Base-by-base conservation (phyloP, 1,140 invertebrate genomes). In the Euborellia annulipes region DNA sequence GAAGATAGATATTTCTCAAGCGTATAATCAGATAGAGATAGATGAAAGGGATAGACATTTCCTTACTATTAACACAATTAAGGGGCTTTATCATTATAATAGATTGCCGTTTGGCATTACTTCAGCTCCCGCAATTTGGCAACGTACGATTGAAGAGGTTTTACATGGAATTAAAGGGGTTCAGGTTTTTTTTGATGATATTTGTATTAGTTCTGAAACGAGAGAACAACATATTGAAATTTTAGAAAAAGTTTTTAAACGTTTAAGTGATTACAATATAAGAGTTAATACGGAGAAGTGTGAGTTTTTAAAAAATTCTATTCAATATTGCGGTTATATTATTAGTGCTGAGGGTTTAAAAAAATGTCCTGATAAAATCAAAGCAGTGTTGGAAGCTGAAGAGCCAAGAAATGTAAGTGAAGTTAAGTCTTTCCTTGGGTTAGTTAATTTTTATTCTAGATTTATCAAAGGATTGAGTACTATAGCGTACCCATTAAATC, bases 391-490 rank as follows among this genome's bases (percentile, higher is more conserved):
- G 2, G 48, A 62, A 0, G 58, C 62, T 3, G 52, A 55, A n/a
- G 43, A 20, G 40, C 61, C 65, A 2, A 43, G 13, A 20, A 54
- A 63, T 43, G 41, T 57, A 18, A 50, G 51, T 13, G 44, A 62
- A 46, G 34, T 66, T 4, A 49, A 55, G 32, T 43, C 54, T 6
- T 65, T 61, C 48, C 19, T 62, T 7, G 65, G 62, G 1, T 41
- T 64, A 14, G 41, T 66, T 1, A 64, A 63, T 44, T 64, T 58
- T 52, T 68, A 67, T 50, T 52, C 50, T 6, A 55, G 50, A 47
- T 67, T 63, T 49, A 41, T 65, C 14, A 44, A 42, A 39, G 51
- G 43, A 19, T 36, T 55, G 11, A 45, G 60, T 22, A 48, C 53
- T 13, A 52, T 53, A 32, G 45, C 55, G 22, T 13, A 45, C 4